Percentiles rank a stretch among this genome's conserved stretches.
Conservation (phyloP, 2,113 vertebrate species). For the Laticauda laticaudata region DNA sequence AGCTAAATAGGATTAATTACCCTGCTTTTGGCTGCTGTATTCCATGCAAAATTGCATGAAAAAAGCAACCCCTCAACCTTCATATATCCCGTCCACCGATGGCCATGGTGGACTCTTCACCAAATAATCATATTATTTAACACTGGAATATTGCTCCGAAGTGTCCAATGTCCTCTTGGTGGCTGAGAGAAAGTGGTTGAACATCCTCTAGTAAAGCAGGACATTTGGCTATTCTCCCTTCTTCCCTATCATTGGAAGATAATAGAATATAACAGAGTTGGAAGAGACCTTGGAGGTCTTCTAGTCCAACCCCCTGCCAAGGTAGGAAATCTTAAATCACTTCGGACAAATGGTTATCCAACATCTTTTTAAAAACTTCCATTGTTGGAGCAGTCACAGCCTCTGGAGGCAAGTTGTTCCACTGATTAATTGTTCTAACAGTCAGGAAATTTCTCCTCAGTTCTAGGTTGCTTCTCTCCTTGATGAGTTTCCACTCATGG, state of each 20-base stretch:
- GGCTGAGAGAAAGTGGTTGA: neutral
- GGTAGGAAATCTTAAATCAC: no score
- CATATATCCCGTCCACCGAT: neutral
- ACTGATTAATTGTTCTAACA: no score
- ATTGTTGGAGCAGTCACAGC: no score
- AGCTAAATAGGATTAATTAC: neutral
- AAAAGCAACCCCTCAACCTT: neutral
- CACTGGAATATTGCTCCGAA: neutral
- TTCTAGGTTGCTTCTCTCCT: no score
- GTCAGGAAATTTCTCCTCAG: no score
- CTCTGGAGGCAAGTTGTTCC: no score
- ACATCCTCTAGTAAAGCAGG: neutral
- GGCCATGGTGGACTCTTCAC: neutral
- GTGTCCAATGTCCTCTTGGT: neutral
- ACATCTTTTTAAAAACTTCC: no score
- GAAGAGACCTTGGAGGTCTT: no score
- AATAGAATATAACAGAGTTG: no score
- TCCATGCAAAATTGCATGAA: neutral
- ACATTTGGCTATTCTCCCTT: neutral
- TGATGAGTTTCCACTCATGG: no score
- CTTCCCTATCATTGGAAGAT: neutral
- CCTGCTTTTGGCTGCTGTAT: neutral
- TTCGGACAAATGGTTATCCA: no score
- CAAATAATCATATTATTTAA: neutral
- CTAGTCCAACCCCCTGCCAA: no score